These are phyloP conservation scores for Passer domesticus DNA, from an alignment of 2,113 vertebrate species.

Conservation along the genomic window DNA sequence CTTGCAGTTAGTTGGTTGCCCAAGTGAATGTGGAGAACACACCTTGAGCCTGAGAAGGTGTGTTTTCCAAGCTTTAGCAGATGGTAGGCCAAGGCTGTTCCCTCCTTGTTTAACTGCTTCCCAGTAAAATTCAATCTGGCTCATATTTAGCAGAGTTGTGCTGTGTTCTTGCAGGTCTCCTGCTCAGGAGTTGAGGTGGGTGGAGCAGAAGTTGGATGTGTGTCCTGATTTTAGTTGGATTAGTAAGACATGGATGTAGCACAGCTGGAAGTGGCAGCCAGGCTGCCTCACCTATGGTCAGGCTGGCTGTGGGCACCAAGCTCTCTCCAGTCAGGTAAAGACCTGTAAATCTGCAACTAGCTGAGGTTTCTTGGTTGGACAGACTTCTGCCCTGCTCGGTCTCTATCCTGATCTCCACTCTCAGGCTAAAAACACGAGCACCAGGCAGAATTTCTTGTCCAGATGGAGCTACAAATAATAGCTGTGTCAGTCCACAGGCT, in stretches of 20 bases:
- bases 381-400: not conserved
- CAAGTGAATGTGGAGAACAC: not conserved
- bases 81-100: not conserved
- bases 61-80: not conserved
- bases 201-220: not conserved
- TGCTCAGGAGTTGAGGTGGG: not conserved
- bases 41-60: not conserved
- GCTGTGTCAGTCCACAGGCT: not conserved
- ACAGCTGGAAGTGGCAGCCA: not conserved
- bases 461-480: not conserved
- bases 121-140: not conserved
- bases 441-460: not conserved
- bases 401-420: not conserved
- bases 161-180: accelerated
- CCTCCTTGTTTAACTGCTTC: not conserved
- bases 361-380: not conserved
- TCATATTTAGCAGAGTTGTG: not conserved
- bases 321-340: not conserved
- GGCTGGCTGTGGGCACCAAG: not conserved
- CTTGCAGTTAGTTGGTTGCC: not conserved
- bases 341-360: not conserved
- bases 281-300: not conserved
- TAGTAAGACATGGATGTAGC: not conserved
- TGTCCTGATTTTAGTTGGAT: not conserved
- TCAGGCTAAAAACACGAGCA: not conserved